These are phyloP conservation scores for Isurus oxyrinchus DNA, from an alignment of 2,113 vertebrate genomes.

Conservation along the genomic window DNA sequence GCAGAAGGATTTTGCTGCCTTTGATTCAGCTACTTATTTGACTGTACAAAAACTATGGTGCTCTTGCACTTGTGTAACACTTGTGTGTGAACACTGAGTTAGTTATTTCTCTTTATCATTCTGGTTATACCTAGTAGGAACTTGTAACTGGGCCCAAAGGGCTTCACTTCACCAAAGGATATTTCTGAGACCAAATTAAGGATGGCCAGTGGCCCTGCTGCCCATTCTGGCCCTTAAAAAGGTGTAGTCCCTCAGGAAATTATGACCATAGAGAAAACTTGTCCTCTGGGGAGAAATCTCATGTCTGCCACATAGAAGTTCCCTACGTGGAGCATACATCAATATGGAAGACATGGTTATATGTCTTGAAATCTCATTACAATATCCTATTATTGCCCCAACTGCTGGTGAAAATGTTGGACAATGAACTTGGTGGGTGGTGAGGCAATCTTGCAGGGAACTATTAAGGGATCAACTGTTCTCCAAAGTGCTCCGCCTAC, in stretches of 20 bases:
- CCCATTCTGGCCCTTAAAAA: not conserved
- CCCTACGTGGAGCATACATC: not conserved
- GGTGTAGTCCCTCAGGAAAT: not conserved
- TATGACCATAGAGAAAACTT: too few species aligned
- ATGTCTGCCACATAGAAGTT: not conserved
- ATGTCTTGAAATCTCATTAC: not conserved
- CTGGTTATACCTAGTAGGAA: not conserved
- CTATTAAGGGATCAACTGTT: not conserved
- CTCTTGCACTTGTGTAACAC: too few species aligned
- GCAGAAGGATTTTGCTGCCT: too few species aligned
- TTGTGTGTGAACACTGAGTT: not conserved
- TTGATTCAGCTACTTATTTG: too few species aligned
- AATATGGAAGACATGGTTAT: not conserved
- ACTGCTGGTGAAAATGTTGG: not conserved
- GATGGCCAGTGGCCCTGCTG: not conserved
- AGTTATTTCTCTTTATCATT: not conserved
- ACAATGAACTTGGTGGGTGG: not conserved
- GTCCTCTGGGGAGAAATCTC: not conserved
- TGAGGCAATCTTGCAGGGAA: not conserved
- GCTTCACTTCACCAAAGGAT: not conserved
- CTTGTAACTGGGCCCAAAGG: not conserved
- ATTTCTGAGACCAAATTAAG: not conserved
- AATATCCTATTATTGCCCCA: not conserved
- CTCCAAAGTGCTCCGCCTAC: not conserved
- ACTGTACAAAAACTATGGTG: too few species aligned